Base-by-base conservation (phyloP, 1,140 invertebrate genomes). In the Diorhabda elongata region DNA sequence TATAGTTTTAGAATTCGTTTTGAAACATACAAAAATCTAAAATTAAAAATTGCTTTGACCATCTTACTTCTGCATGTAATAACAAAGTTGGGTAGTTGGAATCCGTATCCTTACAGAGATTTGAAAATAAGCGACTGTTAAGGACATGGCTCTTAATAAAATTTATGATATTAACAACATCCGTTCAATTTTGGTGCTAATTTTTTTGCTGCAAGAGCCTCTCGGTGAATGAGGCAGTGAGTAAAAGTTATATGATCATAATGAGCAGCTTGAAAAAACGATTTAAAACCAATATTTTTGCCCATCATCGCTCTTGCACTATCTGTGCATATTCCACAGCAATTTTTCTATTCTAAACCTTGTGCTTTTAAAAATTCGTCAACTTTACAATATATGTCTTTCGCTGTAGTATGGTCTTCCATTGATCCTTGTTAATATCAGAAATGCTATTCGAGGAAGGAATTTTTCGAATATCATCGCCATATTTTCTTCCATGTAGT, bases 261-360 rank as follows among this genome's bases (percentile, higher is more conserved):
- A 68, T 60, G 42, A 69, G 61, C 61, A 73, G 61, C 66, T 69
- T 69, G 42, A 73, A 71, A 42, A 73, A 71, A 73, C 71, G 70
- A 61, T 73, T 66, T 71, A 69, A 74, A 72, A 74, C 78, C 77
- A 74, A 73, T 75, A 74, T 73, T 72, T 73, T 74, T 73, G 66
- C 78, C 77, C 42, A 74, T 74, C 64, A 65, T 65, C 56, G 42
- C 64, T 56, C 64, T 41, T 42, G 42, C 65, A 66, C 44, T 3
- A 64, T 64, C 65, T 47, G 58, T 68, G 61, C 59, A 68, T 68
- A 68, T 68, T 68, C 66, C 61, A 68, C 52, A 68, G 66, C 66
- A 68, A 56, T 62, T 47, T 68, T 68, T 68, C 80, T 3, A 65
- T 65, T 65, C 64, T 65, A 47, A 65, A 3, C 64, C 64, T 65